Base-by-base conservation (phyloP, 2,113 vertebrate species). In the Machaerirhynchus nigripectus region DNA sequence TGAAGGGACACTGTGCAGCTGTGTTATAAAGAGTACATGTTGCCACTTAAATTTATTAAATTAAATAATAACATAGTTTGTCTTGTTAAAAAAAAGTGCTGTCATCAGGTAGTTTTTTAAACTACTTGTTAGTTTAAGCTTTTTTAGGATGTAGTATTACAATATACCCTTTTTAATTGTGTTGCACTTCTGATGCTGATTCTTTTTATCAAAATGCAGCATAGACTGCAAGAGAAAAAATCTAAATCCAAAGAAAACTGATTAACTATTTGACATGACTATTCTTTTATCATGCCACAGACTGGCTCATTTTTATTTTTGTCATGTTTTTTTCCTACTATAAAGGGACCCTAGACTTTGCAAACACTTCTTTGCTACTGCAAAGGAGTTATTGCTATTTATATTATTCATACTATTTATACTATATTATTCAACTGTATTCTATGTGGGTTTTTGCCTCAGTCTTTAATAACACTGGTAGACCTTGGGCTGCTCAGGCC, bases 91-190 rank as follows among this genome's bases (percentile, higher is more conserved):
- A 95, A 60, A 50, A 93, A 87, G 73, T 13, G 3, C 30, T 90
- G 37, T 37, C 46, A 69, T 46, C 49, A 68, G 10, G 24, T 70
- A 78, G 86, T 94, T 94, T 40, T 96, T 96, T 67, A 84, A 60
- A 82, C 24, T 69, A 93, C 49, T 47, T 68, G 26, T 80, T 87
- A 88, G 82, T 84, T 94, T 89, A 89, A 61, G 52, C 78, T 95
- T 77, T 92, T 47, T 78, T 92, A 92, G 53, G 20, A 82, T 76
- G 10, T 67, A 92, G 46, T 65, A 77, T 75, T 74, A 94, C 40
- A 90, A 65, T 77, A 88, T 70, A 59, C 83, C 63, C 50, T 94
- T 94, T 55, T 69, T 64, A 95, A 90, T 71, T 91, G 61, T 81
- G 44, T 44, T 93, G 84, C 63, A 85, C 73, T 93, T 96, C 67